Evolutionary conservation across 64 coral and sea anemone species (phyloP).

Genomic region (Porites australiensis): DNA sequence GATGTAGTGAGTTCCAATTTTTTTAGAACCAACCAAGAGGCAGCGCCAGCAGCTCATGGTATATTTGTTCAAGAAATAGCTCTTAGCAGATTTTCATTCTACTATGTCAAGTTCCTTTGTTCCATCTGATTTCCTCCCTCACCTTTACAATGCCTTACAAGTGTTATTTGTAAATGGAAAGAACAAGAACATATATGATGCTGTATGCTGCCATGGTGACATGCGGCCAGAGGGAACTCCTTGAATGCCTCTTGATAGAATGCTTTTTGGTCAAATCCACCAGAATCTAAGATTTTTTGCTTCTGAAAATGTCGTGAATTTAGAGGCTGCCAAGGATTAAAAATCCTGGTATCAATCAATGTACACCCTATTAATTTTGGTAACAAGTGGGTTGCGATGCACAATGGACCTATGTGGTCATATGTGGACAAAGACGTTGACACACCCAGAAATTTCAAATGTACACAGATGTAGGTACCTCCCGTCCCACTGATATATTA

Average conservation of each 20-base stretch:
- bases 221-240: conserved; percentile 5
- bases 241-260: conserved; percentile 45
- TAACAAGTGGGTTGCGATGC: conserved; percentile 51
- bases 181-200: conserved; percentile 36
- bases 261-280: conserved; percentile 65
- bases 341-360: conserved; percentile 62
- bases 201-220: conserved; percentile 41
- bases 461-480: not conserved
- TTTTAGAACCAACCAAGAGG: conserved; percentile 33
- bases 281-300: conserved; percentile 72
- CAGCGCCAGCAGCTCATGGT: conserved; percentile 37
- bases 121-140: conserved; percentile 25
- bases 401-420: conserved; percentile 81
- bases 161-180: conserved; percentile 20
- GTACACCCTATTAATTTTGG: conserved; percentile 65
- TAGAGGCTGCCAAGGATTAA: conserved; percentile 62
- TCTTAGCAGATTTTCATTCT: conserved; percentile 17
- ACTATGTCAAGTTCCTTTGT: not conserved
- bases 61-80: conserved; percentile 26
- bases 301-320: conserved; percentile 28
- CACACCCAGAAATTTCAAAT: not conserved
- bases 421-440: not conserved
- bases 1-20: conserved; percentile 1
- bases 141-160: conserved; percentile 1
- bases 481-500: not conserved